Evolutionary conservation across 2,113 vertebrate genomes (phyloP), one percentile per base, ranked within the genome.

Genomic region (Heteronetta atricapilla): DNA sequence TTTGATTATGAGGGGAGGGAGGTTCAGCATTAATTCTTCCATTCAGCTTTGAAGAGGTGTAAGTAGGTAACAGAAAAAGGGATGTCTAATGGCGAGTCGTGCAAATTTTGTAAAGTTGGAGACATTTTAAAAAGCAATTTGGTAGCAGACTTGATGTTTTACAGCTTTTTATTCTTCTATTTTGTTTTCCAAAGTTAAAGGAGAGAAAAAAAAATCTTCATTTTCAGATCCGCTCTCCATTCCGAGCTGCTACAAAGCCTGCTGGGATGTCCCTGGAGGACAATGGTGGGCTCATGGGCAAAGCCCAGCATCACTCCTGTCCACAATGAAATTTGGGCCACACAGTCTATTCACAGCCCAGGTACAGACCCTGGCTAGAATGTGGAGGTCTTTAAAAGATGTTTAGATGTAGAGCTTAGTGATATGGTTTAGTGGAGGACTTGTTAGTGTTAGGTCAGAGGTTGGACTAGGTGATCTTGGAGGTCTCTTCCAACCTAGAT

Each of bases 21-120:
- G 89, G 66, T 77, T 90, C 93, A 84, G 80, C 89, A 84, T 84
- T 96, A 97, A 92, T 97, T 95, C 95, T 95, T 93, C 86, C 66
- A 79, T 93, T 97, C 94, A 90, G 2, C 66, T 85, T 76, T 85
- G 86, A 94, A 92, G 86, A 96, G 48, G 53, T 90, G 33, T 82
- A 76, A 92, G 94, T 87, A 92, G 73, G 89, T 92, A 95, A 82
- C 69, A 89, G 92, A 84, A 87, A 90, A 92, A 94, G 44, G 38
- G 38, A 66, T 36, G 77, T 64, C 83, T 96, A 92, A 93, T 92
- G 69, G 81, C 0, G 3, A 53, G 86, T 87, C 6, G 29, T 97
- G 91, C 73, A 92, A 93, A 81, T 93, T 94, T 62, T 90, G 52
- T 78, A 68, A 89, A 96, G 84, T 50, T 87, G 36, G 20, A 86